Evolutionary conservation across 2,113 vertebrate genomes (phyloP), one percentile per base, ranked within the genome.

Genomic region (Oncorhynchus nerka): DNA sequence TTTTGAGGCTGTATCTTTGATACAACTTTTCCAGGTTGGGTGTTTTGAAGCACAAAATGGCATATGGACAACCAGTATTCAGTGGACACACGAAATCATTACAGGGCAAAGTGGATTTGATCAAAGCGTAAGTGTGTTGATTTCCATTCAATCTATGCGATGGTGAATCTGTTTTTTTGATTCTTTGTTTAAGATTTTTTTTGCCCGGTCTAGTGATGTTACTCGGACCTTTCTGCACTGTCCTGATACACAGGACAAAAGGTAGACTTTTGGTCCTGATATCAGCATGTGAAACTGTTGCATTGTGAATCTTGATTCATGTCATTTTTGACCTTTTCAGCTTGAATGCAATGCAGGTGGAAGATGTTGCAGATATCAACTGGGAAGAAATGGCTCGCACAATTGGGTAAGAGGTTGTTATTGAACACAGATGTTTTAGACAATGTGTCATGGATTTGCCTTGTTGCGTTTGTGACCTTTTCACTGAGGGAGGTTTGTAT

Each of bases 81-180:
- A 73, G 1, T 20, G n/a, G 62, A 39, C 73, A 79, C 28, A 1
- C 24, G 0, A 78, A 79, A 16, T 45, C 71, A 13, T 16, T 79
- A 1, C 20, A 77, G n/a, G 64, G 80, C 1, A 92, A 89, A 78
- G 82, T 93, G 78, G 28, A 62, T 3, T 87, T 94, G 16, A 93
- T 94, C 62, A 87, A 85, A 80, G 79, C 57, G 93, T 94, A 83
- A 55, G 79, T 68, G 51, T 66, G 16, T 24, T 72, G n/a, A 78
- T 24, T 66, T 55, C 62, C 28, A 55, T 55, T 55, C 3, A 16
- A 19, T 5, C 8, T 24, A 48, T 62, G 28, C 15, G 19, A 16
- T 19, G 16, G 8, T 59, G 19, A 26, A 34, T 5, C 24, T 19
- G 16, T 32, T 9, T 13, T 13, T 12, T 39, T 19, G 22, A 7